Base-by-base conservation (phyloP, 2,113 vertebrate species). In the Sprattus sprattus region DNA sequence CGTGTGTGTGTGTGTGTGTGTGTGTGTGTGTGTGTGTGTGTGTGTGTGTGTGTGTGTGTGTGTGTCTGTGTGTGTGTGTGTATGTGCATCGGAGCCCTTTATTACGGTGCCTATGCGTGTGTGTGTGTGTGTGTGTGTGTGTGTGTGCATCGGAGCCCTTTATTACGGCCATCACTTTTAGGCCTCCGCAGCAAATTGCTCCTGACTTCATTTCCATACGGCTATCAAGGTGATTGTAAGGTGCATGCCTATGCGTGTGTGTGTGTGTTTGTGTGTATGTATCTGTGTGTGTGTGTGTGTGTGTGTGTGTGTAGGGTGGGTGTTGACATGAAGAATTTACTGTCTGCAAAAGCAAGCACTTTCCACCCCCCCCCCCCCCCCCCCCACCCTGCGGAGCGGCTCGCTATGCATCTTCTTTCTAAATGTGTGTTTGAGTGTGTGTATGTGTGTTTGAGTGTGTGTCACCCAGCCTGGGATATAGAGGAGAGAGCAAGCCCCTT, bases 171-270 rank as follows among this genome's bases (percentile, higher is more conserved):
- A 91, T 82, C 86, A 90, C 64, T 89, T 90, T 87, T 85, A 85
- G 81, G 84, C 50, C 50, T 54, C 64, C 91, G 85, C 90, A 71
- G 90, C 89, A 94, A 94, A 93, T 94, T 91, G 93, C 92, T 91
- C 88, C 91, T 87, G 91, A 93, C 91, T 94, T 92, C 91, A 94
- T 93, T 91, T 92, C 75, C 94, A 93, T 92, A 87, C 85, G 83
- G 89, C 87, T 89, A 89, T 90, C n/a, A 22, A 89, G 90, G 90
- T 87, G 1, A 87, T 89, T 47, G 81, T 46, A 88, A 81, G 85
- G 75, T 39, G 82, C 85, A 54, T 49, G 47, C 39, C 39, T 39
- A 39, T 39, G 39, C 39, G 47, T 9, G 47, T 13, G 47, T 11
- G 9, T 49, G 20, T 60, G 54, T 60, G 54, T 60, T 18, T 60